phyloP scores from a whole-genome alignment of 2,888 invertebrate species.

The Tromatobia lineatoria region DNA sequence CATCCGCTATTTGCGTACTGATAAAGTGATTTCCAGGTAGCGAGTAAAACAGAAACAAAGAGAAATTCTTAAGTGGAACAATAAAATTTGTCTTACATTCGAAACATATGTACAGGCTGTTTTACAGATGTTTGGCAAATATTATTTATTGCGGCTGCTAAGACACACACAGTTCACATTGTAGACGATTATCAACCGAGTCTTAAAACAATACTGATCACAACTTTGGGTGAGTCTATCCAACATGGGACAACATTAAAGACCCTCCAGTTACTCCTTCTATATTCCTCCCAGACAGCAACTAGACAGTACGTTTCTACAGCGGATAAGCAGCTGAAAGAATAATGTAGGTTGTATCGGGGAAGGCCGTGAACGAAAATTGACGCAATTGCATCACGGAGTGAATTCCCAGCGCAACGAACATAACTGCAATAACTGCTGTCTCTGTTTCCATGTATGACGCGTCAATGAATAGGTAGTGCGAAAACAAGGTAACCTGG shows the following conservation, averaged over 20 bases:
- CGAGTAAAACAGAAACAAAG: too few species aligned
- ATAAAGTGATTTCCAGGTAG: not conserved
- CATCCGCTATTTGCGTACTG: not conserved
- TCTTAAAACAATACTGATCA: not conserved
- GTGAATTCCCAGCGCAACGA: not conserved
- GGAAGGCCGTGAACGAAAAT: not conserved
- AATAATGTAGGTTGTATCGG: not conserved
- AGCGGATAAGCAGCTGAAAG: not conserved
- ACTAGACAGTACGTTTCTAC: not conserved
- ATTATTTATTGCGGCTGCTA: too few species aligned
- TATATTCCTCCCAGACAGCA: not conserved
- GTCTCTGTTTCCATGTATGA: not conserved
- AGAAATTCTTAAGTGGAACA: too few species aligned
- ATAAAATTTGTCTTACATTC: too few species aligned
- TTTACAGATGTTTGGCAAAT: too few species aligned
- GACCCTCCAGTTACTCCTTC: not conserved
- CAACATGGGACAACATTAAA: not conserved
- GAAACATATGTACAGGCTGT: too few species aligned
- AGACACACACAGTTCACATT: too few species aligned
- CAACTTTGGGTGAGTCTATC: not conserved
- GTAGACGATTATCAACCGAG: too few species aligned
- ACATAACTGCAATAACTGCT: not conserved
- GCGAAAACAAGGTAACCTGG: not conserved
- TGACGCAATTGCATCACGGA: not conserved
- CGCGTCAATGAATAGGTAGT: not conserved